Evolutionary conservation across 2,888 invertebrate genomes (phyloP), one percentile per base, ranked within the genome.

Genomic region (Aleiodes testaceus): DNA sequence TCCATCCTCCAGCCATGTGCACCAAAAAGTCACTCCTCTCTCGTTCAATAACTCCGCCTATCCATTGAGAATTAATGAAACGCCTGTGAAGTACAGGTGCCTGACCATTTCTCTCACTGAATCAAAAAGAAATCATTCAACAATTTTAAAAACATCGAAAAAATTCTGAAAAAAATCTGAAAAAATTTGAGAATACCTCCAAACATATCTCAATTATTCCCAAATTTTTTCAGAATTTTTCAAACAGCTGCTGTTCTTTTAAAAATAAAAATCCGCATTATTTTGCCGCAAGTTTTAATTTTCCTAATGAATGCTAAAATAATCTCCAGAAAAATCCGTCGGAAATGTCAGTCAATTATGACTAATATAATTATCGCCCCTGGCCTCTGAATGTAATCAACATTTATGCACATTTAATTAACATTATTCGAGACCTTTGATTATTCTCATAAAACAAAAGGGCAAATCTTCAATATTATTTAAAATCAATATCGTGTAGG

Each of bases 401-500:
- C 4, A 14, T 4, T n/a, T 4, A 6, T 9, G 9, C 9, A 36
- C 2, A 36, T 36, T 36, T 9, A 7, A 36, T 36, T 36, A 9
- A 11, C 3, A 9, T 36, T 6, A 36, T 36, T 7, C 6, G 9
- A 36, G 36, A 36, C 6, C 6, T 2, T 36, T 36, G 6, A 36
- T 9, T 36, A 36, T 7, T 36, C 9, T 36, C 36, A 36, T 53
- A n/a, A 6, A n/a, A 53, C 26, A n/a, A 14, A n/a, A 26, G 11
- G 53, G 26, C 12, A 53, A 53, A 18, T 36, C 36, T 42, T 36
- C 16, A 42, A 59, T 30, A 16, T 36, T 59, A 18, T 36, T 36
- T 59, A 59, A 59, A 59, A 59, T 59, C 59, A 59, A 42, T 6
- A 30, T n/a, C 18, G 59, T 59, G 42, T 59, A 26, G 42, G 59